Conservation (phyloP, 1,140 invertebrate species). For the Gyrodactylus bullatarudis region DNA sequence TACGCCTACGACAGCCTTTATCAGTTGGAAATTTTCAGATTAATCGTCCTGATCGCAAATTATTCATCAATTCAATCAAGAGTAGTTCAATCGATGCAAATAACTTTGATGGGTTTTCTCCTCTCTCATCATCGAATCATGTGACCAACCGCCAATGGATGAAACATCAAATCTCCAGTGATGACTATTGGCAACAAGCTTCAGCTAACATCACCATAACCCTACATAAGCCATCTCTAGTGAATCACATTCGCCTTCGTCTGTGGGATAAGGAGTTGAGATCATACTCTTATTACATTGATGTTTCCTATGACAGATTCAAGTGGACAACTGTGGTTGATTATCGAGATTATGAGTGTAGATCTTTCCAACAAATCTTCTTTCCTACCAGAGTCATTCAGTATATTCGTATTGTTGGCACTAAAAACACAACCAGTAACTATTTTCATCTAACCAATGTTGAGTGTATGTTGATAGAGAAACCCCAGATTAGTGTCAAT, state of each 20-base stretch:
- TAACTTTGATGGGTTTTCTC: no score
- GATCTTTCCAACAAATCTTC: constrained; percentile 77
- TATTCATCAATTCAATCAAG: not conserved
- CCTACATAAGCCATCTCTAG: not conserved
- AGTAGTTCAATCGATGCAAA: not conserved
- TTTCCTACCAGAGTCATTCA: constrained; percentile 51
- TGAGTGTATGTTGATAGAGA: not conserved
- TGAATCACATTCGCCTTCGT: constrained; percentile 38
- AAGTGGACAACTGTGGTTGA: constrained; percentile 71
- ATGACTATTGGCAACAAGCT: not conserved
- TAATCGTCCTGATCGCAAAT: not conserved
- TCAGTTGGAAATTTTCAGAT: not conserved
- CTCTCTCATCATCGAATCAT: not conserved
- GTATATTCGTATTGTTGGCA: constrained; percentile 55
- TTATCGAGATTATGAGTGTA: constrained; percentile 53
- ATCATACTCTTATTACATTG: constrained; percentile 77
- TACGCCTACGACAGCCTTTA: no score
- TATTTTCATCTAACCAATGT: constrained; percentile 28
- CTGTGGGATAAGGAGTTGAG: constrained; percentile 50
- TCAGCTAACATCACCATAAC: not conserved
- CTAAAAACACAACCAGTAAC: constrained; percentile 71
- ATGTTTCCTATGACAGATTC: constrained; percentile 71
- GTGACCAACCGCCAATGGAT: not conserved
- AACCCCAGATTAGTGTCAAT: not conserved
- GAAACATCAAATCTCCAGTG: not conserved